Conservation (phyloP, 2,113 vertebrate species). For the Neolamprologus longior region DNA sequence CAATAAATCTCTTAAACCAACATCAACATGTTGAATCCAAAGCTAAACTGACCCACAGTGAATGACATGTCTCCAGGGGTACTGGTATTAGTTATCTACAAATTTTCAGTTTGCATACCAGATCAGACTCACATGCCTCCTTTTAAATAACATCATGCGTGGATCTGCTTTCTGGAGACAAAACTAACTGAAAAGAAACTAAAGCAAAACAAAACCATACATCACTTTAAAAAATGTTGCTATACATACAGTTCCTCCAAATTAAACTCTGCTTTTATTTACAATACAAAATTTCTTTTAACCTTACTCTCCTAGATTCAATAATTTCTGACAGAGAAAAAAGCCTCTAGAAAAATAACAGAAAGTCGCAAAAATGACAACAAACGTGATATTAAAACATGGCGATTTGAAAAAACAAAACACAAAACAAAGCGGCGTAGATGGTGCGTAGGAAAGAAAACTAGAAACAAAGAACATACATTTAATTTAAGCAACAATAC, state of each 20-base stretch:
- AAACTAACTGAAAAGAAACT: slow-evolving; percentile 29
- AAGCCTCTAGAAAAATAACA: background rate
- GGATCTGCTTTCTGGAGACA: slow-evolving; percentile 53
- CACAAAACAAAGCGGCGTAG: background rate
- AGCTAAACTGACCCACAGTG: background rate
- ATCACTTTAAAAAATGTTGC: slow-evolving; percentile 66
- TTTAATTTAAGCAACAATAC: slow-evolving; percentile 51
- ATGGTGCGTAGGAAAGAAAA: slow-evolving; percentile 21
- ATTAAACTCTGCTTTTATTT: slow-evolving; percentile 54
- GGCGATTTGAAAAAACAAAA: slow-evolving; percentile 1
- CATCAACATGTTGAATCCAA: slow-evolving; percentile 4
- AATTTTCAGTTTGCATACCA: slow-evolving; percentile 33
- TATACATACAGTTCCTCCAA: slow-evolving; percentile 47
- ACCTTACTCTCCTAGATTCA: slow-evolving; percentile 26
- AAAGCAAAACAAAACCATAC: slow-evolving; percentile 35
- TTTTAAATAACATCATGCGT: slow-evolving; percentile 50
- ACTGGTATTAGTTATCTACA: slow-evolving; percentile 41
- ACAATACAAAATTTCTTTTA: slow-evolving; percentile 49
- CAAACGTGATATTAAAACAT: slow-evolving; percentile 39
- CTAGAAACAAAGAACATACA: slow-evolving; percentile 35
- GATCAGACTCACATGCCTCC: slow-evolving; percentile 32
- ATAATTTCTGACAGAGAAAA: slow-evolving; percentile 6
- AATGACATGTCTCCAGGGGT: slow-evolving; percentile 28
- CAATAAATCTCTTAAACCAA: background rate
- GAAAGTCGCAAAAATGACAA: slow-evolving; percentile 19